phyloP scores from a whole-genome alignment of 2,888 invertebrate species.

The Oscheius sp. region DNA sequence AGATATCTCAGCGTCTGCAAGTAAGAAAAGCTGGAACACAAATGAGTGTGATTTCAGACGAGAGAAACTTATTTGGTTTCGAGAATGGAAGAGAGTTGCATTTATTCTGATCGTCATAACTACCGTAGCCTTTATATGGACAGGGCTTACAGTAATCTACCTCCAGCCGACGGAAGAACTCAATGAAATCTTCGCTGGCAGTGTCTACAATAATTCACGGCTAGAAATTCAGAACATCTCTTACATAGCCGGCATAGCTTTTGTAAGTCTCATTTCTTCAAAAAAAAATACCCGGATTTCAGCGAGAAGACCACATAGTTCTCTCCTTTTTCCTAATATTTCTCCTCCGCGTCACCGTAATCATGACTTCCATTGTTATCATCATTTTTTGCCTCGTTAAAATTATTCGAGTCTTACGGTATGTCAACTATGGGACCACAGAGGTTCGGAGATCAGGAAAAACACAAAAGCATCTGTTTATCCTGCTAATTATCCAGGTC shows the following conservation, averaged over 20 bases:
- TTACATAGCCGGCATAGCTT: conserved; percentile 22
- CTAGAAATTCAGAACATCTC: conserved; percentile 14
- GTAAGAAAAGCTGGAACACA: conserved; percentile 3
- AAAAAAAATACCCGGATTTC: background rate
- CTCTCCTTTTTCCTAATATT: conserved; percentile 15
- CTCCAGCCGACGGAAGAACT: conserved; percentile 13
- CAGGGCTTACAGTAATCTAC: conserved; percentile 24
- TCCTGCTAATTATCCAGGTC: conserved; percentile 17
- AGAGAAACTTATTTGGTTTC: conserved; percentile 14
- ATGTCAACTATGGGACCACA: conserved; percentile 13
- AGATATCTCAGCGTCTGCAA: conserved; percentile 24
- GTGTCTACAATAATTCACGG: conserved; percentile 18
- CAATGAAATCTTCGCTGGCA: conserved; percentile 21
- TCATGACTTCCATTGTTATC: background rate
- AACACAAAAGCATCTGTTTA: conserved; percentile 17
- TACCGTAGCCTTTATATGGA: conserved; percentile 11
- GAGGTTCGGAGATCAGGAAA: background rate
- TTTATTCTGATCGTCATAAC: background rate
- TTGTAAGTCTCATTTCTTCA: conserved; percentile 11
- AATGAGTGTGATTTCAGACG: conserved; percentile 15
- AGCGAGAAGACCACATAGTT: conserved; percentile 5
- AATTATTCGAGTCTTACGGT: background rate
- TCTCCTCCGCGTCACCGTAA: conserved; percentile 1
- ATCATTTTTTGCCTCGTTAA: conserved; percentile 17
- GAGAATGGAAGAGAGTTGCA: background rate